Evolutionary conservation across 2,797 vertebrate genomes (phyloP), one percentile per base, ranked within the genome.

Genomic region (Lophotriccus pileatus): DNA sequence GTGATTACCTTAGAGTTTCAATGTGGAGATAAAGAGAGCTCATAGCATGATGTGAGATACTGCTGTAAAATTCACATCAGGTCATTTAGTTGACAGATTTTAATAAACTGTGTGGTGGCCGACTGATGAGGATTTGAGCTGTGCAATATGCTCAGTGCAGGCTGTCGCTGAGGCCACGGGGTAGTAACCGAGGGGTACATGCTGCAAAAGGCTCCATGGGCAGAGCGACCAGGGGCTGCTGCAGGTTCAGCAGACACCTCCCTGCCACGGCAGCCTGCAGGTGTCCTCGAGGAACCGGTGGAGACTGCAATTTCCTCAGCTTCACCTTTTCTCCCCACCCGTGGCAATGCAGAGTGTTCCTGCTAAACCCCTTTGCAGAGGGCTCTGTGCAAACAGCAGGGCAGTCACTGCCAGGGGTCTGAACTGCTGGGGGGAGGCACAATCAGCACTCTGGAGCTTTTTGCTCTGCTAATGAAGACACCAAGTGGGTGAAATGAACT

Each of bases 1-100:
- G 68, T 59, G 63, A 95, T 96, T 97, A 95, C 86, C 77, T 88
- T 94, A 92, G 89, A 93, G 96, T 97, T 97, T 94, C 92, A 95
- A 66, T 55, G 84, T 28, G 72, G 90, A 91, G 94, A 95, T 92
- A 82, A 94, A 93, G 46, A 70, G 64, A 84, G 68, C 27, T 77
- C 34, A 2, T 14, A 75, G n/a, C 12, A 36, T 32, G 34, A 84
- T 14, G 17, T 19, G 39, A 80, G 52, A 56, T 34, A 30, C 25
- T 9, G 41, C 30, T 19, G 43, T 62, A 73, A 87, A 86, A 82
- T 58, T 30, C 15, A 23, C 39, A 52, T 50, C 1, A 2, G n/a
- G n/a, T 53, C 36, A 41, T 68, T 84, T 68, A 78, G 69, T 23
- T n/a, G 58, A 32, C 15, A 17, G 4, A 12, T 52, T 95, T 63